phyloP scores from a whole-genome alignment of 2,113 vertebrate species.

The Syngnathoides biaculeatus region DNA sequence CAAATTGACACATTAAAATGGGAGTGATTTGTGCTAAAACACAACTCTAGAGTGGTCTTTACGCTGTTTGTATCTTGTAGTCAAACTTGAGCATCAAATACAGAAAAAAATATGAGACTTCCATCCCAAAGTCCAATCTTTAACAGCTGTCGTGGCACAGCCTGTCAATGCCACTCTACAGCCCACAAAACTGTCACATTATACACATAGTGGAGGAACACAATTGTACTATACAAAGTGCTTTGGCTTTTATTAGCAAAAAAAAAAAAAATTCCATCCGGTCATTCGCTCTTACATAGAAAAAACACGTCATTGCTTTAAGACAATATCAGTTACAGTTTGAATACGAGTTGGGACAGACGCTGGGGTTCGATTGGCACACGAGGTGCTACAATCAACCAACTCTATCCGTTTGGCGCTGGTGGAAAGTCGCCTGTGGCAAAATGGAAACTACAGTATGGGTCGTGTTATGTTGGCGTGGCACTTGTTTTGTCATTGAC shows the following conservation, averaged over 20 bases:
- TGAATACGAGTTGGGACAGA: conserved; percentile 34
- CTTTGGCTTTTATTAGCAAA: conserved; percentile 60
- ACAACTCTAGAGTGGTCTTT: conserved; percentile 18
- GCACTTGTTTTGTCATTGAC: conserved; percentile 74
- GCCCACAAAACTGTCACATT: conserved; percentile 41
- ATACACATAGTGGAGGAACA: conserved; percentile 54
- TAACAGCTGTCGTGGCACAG: conserved; percentile 43
- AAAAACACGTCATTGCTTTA: conserved; percentile 46
- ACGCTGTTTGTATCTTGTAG: conserved; percentile 34
- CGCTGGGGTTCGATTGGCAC: conserved; percentile 55
- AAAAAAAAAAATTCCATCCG: conserved; percentile 28
- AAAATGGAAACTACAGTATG: conserved; percentile 76
- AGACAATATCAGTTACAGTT: conserved; percentile 55
- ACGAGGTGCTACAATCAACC: conserved; percentile 59
- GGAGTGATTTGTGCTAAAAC: conserved; percentile 34
- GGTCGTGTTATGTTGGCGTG: conserved; percentile 71
- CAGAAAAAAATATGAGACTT: conserved; percentile 24
- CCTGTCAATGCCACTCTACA: conserved; percentile 38
- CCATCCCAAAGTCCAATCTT: conserved; percentile 27
- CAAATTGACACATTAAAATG: conserved; percentile 33
- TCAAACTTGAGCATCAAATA: conserved; percentile 40
- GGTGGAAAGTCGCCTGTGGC: conserved; percentile 77
- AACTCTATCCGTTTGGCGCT: conserved; percentile 54
- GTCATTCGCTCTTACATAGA: conserved; percentile 30
- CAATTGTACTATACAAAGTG: conserved; percentile 66